Conservation (phyloP, 92 coral and sea anemone species). For the Muricea muricata region DNA sequence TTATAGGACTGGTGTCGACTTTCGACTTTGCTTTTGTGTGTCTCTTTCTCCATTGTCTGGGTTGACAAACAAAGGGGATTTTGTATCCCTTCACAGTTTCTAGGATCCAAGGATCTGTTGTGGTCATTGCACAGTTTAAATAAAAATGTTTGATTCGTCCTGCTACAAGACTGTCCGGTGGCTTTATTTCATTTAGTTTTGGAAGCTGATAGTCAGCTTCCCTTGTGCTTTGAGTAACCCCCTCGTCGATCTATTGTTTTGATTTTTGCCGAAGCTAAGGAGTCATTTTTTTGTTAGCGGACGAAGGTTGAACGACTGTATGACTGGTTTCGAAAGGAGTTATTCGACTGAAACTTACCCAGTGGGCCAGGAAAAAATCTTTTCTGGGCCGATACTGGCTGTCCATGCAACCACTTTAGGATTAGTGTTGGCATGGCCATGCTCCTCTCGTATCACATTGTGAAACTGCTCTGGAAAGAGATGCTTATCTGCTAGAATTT, state of each 20-base stretch:
- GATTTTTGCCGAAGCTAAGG: background rate
- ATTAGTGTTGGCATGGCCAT: constrained; percentile 8
- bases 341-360: constrained; percentile 17
- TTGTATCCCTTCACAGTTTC: constrained; percentile 8
- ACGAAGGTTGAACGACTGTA: background rate
- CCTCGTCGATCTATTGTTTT: constrained; percentile 24
- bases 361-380: background rate
- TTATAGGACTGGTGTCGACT: background rate
- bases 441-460: background rate
- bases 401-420: constrained; percentile 25
- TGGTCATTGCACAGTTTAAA: constrained; percentile 12
- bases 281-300: background rate
- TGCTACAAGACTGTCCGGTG: background rate
- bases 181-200: background rate
- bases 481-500: constrained; percentile 10
- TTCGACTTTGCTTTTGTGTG: constrained; percentile 23
- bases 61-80: constrained; percentile 21
- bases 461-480: constrained; percentile 24
- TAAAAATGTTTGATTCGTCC: constrained; percentile 20
- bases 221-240: constrained; percentile 15
- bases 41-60: constrained; percentile 30
- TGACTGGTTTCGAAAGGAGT: constrained; percentile 30
- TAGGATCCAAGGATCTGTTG: constrained; percentile 34
- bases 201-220: constrained; percentile 32
- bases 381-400: constrained; percentile 6